A percentile compares a stretch with the other conserved stretches of the same genome.
Evolutionary conservation across 2,113 vertebrate species (phyloP).

Genomic region (Halichoerus grypus): DNA sequence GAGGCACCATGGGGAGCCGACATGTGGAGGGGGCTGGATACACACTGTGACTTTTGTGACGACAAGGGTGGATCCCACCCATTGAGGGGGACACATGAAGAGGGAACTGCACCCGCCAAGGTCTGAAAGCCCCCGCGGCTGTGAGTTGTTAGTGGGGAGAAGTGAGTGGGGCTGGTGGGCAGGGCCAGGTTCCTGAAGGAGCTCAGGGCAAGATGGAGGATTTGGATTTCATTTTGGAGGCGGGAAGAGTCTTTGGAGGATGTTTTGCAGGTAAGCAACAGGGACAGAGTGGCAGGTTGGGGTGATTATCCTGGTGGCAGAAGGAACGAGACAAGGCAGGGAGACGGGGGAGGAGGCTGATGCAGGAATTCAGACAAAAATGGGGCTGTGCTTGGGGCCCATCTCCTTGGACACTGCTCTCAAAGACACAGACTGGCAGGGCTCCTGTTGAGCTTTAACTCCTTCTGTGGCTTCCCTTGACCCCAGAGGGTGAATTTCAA

Average conservation of each 20-base stretch:
- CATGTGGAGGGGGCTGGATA: not conserved
- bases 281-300: not conserved
- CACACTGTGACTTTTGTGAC: too few relatives aligned
- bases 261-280: not conserved
- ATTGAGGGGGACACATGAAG: not conserved
- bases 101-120: not conserved
- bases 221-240: not conserved
- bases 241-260: not conserved
- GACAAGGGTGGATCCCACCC: not conserved
- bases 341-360: not conserved
- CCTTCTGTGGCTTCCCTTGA: not conserved
- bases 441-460: not conserved
- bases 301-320: not conserved
- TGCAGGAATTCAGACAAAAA: not conserved
- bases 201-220: not conserved
- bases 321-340: not conserved
- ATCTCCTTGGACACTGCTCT: not conserved
- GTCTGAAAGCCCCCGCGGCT: not conserved
- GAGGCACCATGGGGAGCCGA: rapidly evolving
- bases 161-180: not conserved
- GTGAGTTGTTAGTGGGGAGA: not conserved
- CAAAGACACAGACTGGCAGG: not conserved
- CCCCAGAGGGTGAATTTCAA: not conserved
- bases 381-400: too few relatives aligned
- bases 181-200: not conserved